Base-by-base conservation (phyloP, 2,113 vertebrate genomes). In the Phylloscopus whistleri region DNA sequence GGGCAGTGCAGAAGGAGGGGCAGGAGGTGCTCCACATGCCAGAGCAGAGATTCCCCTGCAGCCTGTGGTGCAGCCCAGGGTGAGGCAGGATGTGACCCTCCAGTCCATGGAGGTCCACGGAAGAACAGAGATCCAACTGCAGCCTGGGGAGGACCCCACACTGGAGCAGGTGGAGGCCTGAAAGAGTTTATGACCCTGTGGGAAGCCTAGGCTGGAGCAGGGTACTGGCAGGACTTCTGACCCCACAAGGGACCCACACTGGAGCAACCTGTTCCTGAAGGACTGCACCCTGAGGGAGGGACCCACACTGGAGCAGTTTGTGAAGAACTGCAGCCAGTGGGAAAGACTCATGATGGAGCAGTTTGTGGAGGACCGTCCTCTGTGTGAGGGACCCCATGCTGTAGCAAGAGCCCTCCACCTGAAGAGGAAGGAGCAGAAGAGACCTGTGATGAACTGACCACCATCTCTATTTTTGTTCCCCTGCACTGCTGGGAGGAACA, bases 161-260 rank as follows among this genome's bases (percentile, higher is more conserved):
- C 6, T 21, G 33, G 19, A 75, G 63, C 51, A 56, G 31, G 12
- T 5, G 28, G 14, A 33, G 16, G 33, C 10, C 17, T 20, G 8
- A 33, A 77, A 2, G 24, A 4, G 44, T 1, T 18, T 63, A 0
- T 23, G 20, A 46, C 6, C 8, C 30, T 0, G 0, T 46, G 33
- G 15, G 33, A 52, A 77, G 20, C 28, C 56, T 5, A 1, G 1
- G 8, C 20, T 35, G 49, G 37, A 64, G 49, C 10, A 70, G 24
- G 28, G 28, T 51, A 11, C 28, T 81, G 62, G 43, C 8, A 80
- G 68, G 44, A 73, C 17, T 13, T 15, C 11, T 52, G 74, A 46
- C 51, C 17, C 13, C 21, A 30, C 33, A 49, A 39, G 49, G 15
- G 22, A 48, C 35, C 16, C 39, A 39, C 2, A 15, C 8, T 16